Base-by-base conservation (phyloP, 2,888 invertebrate species). In the Chydorus sphaericus region DNA sequence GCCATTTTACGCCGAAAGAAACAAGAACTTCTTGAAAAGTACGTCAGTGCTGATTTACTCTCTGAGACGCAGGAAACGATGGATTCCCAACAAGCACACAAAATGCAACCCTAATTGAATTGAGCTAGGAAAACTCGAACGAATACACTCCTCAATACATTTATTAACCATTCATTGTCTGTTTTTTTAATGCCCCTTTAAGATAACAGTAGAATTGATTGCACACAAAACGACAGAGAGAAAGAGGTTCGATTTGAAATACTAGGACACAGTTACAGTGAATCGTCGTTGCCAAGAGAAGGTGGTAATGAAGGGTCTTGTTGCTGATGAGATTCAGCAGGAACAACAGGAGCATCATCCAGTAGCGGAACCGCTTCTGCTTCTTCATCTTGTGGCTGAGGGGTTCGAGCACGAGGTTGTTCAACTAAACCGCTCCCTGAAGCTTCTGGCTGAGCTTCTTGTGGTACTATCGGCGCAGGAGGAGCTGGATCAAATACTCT, bases 1-100 rank as follows among this genome's bases (percentile, higher is more conserved):
- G 94, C 94, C 0, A 73, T 98, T 56, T 74, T 98, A 1, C 78
- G 80, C 61, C 80, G 89, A 65, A 89, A 92, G 70, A 98, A 98
- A 70, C 84, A 85, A 68, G 93, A 96, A 69, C 73, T 98, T 39
- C 68, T 97, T 58, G 84, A 85, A 63, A 85, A 83, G 70, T 94
- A 90, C 69, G 83, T 36, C 31, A 52, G 23, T 36, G 33, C 52
- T 4, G 52, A 52, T 16, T 29, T 44, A 28, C 26, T 44, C 6
- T 26, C n/a, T 23, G 44, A 44, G 44, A 44, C 44, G 26, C 26
- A 44, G n/a, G 44, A 44, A 28, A 23, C 44, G 20, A n/a, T n/a
- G n/a, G n/a, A n/a, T n/a, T 44, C 44, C 3, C 23, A 44, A 28
- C 14, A 16, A 16, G 23, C 28, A n/a, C 18, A 44, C 8, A 28